Conservation (phyloP, 2,888 invertebrate genomes). For the Chrysolina haemoptera region DNA sequence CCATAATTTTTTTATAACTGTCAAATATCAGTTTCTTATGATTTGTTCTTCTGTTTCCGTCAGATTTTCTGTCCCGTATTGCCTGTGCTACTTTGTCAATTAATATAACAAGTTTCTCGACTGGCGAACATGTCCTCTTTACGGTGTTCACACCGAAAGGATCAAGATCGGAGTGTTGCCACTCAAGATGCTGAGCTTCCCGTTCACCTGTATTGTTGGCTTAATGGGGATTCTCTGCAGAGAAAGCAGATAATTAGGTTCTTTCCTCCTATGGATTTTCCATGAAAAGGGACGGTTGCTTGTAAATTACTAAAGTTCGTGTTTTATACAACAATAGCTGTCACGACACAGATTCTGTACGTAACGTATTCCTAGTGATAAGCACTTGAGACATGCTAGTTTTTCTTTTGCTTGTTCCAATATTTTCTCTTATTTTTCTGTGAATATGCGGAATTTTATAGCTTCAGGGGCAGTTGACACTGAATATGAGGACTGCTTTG, state of each 20-base stretch:
- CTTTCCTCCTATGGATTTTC: slow-evolving; percentile 39
- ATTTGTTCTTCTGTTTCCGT: no score
- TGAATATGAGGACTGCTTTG: no score
- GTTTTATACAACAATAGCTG: slow-evolving; percentile 2
- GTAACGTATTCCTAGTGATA: neutral
- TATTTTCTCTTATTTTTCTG: neutral
- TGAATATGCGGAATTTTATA: no score
- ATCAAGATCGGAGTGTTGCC: neutral
- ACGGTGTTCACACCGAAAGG: neutral
- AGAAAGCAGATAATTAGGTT: slow-evolving; percentile 55
- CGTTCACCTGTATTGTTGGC: slow-evolving; percentile 53
- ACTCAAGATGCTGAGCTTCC: slow-evolving; percentile 24
- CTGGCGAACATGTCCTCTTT: neutral
- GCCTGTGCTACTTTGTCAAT: neutral
- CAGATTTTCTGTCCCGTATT: neutral
- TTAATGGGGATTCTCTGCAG: slow-evolving; percentile 49
- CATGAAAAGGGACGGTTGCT: neutral
- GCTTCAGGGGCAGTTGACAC: no score
- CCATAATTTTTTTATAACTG: no score
- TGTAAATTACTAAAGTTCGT: neutral
- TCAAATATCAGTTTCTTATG: no score
- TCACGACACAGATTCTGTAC: neutral
- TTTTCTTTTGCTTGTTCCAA: neutral
- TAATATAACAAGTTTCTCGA: neutral
- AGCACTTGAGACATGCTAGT: neutral